Evolutionary conservation across 1,140 invertebrate genomes (phyloP), one percentile per base, ranked within the genome.

Genomic region (Tetragnatha versicolor): DNA sequence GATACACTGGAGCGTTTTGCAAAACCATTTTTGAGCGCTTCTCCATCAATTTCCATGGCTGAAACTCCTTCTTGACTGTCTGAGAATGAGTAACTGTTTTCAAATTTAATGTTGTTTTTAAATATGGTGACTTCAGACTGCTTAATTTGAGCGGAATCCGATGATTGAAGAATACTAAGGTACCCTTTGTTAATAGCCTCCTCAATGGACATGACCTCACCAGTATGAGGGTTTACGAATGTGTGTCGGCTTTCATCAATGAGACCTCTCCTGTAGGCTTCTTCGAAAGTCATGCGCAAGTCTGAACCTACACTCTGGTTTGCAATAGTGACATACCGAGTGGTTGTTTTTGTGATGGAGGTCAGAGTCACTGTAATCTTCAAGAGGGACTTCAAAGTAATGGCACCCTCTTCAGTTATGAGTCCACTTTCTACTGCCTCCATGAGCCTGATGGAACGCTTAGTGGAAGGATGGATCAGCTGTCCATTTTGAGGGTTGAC

Each of bases 401-500:
- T 91, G 51, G 93, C 94, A 63, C 95, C 94, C 85, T 96, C 92
- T 2, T 92, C 90, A 9, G 93, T 92, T 14, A 97, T 93, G 65
- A 95, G 88, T 83, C 92, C 92, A 45, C 91, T 89, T 84, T 93
- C 91, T 65, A 98, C 92, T 39, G 94, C 94, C 84, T 93, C 91
- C 82, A 94, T 91, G 58, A 96, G 89, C 81, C 93, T 92, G 82
- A 98, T 88, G 81, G 91, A 89, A 85, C 91, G 91, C 81, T 91
- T 91, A 29, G 90, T 92, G 81, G 89, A 88, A 5, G 91, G 89
- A 85, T 98, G 93, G 61, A 93, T 86, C 55, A 98, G 87, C 84
- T 95, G 91, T 12, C 95, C 96, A 37, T 91, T 92, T 84, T 92
- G 92, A 9, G 95, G 91, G 86, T 98, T 93, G 25, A 98, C 88